A percentile compares a stretch with the other conserved stretches of the same genome.
These are phyloP conservation scores for Halictus rubicundus DNA, from an alignment of 1,140 invertebrate genomes.

Conservation along the genomic window DNA sequence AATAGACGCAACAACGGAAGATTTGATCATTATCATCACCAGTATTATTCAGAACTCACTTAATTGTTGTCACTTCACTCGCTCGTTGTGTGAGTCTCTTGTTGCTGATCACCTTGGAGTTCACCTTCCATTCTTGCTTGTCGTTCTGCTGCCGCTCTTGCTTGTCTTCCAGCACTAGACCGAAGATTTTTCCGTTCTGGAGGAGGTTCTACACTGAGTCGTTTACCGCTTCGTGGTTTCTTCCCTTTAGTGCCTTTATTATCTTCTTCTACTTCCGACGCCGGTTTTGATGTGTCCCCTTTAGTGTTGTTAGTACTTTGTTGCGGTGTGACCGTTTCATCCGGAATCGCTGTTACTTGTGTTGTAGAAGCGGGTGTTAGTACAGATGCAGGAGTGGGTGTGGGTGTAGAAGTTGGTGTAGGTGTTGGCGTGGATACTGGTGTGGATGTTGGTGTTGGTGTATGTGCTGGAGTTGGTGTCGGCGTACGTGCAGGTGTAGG, in stretches of 20 bases:
- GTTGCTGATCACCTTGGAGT: conserved; percentile 66
- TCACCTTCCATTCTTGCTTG: conserved; percentile 77
- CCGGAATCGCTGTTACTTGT: conserved; percentile 13
- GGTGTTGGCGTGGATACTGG: neutral
- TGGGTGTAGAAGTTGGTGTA: conserved; percentile 14
- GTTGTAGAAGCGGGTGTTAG: conserved; percentile 16
- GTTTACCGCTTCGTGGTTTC: conserved; percentile 75
- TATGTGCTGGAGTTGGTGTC: neutral
- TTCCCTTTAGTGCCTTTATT: conserved; percentile 71
- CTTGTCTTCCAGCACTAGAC: conserved; percentile 78
- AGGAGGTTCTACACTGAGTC: conserved; percentile 74
- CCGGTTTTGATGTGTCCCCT: conserved; percentile 44
- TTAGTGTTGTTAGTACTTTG: conserved; percentile 34
- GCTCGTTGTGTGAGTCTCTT: conserved; percentile 67
- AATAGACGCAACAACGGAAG: conserved; percentile 35
- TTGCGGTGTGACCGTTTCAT: conserved; percentile 33
- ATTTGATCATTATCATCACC: conserved; percentile 38
- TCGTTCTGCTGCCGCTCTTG: conserved; percentile 77
- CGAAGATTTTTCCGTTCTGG: conserved; percentile 78
- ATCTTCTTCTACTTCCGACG: conserved; percentile 71
- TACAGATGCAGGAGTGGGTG: neutral
- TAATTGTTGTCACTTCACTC: conserved; percentile 66
- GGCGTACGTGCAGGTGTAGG: conserved; percentile 1
- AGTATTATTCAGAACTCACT: conserved; percentile 30
- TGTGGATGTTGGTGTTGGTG: neutral